Conservation (phyloP, 1,140 invertebrate genomes). For the Nylanderia fulva region DNA sequence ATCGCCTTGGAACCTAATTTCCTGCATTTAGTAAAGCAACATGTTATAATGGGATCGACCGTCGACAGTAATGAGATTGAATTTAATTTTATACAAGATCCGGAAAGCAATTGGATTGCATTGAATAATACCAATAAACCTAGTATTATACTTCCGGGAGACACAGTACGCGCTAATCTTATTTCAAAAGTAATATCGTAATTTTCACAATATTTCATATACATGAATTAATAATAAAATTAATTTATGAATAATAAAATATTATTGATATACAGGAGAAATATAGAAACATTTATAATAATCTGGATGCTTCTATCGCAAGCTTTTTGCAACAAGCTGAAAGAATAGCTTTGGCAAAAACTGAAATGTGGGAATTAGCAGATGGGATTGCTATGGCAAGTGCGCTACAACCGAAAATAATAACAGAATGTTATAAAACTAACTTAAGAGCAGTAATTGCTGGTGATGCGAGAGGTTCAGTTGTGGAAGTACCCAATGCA, state of each 20-base stretch:
- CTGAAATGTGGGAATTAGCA: slow-evolving; percentile 72
- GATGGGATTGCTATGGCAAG: slow-evolving; percentile 78
- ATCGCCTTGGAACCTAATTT: slow-evolving; percentile 86
- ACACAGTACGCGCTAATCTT: slow-evolving; percentile 74
- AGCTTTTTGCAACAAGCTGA: slow-evolving; percentile 85
- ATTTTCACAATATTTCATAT: slow-evolving; percentile 16
- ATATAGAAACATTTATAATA: slow-evolving; percentile 80
- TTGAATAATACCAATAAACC: slow-evolving; percentile 82
- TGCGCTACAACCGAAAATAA: slow-evolving; percentile 77
- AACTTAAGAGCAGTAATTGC: slow-evolving; percentile 68
- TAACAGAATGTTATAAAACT: slow-evolving; percentile 52
- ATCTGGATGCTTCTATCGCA: slow-evolving; percentile 76
- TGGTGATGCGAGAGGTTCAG: slow-evolving; percentile 69
- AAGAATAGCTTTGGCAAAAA: slow-evolving; percentile 51
- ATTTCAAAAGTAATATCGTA: slow-evolving; percentile 77
- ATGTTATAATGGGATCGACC: slow-evolving; percentile 89
- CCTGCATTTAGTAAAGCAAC: slow-evolving; percentile 83
- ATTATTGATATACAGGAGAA: slow-evolving; percentile 80
- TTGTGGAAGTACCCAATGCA: slow-evolving; percentile 66
- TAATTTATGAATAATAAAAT: slow-evolving; percentile 24
- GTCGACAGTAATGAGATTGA: slow-evolving; percentile 86
- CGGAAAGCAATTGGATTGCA: slow-evolving; percentile 88
- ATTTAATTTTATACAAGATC: slow-evolving; percentile 90
- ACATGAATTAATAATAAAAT: background rate
- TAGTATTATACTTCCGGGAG: slow-evolving; percentile 85